Evolutionary conservation across 2,797 vertebrate species (phyloP).

Genomic region (Buphagus erythrorhynchus): DNA sequence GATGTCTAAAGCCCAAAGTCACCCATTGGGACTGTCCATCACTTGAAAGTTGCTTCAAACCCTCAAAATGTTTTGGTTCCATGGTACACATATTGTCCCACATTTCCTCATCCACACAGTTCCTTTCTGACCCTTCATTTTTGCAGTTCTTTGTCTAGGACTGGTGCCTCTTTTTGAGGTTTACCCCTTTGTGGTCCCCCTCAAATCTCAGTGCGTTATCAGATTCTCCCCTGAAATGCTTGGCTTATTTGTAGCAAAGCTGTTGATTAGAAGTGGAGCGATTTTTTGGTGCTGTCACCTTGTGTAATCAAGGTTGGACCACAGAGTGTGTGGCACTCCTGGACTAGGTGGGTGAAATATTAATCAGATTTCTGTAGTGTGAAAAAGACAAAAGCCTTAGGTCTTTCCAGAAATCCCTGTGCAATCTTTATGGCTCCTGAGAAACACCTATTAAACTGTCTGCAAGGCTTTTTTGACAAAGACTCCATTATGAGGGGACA

Average conservation of each 20-base stretch:
- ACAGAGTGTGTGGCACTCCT: not conserved
- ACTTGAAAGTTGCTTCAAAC: not conserved
- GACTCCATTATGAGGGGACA: not conserved
- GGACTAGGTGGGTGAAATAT: not conserved
- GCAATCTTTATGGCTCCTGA: not conserved
- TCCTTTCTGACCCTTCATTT: not conserved
- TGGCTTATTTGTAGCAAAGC: not conserved
- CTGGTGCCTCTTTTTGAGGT: not conserved
- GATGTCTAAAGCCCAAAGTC: not conserved
- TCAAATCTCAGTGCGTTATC: not conserved
- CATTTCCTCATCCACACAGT: not conserved
- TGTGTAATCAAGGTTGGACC: not conserved
- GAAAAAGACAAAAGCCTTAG: not conserved
- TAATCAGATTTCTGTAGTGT: not conserved
- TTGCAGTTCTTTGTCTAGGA: not conserved
- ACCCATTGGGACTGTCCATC: not conserved
- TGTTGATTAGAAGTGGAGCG: not conserved
- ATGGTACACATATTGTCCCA: not conserved
- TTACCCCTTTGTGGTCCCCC: not conserved
- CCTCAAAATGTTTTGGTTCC: not conserved
- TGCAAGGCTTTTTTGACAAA: not conserved
- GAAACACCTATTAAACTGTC: not conserved
- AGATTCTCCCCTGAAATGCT: not conserved
- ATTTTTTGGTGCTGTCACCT: not conserved
- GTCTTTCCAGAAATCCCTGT: not conserved